phyloP scores from a whole-genome alignment of 2,113 vertebrate species.

The Rhinolophus ferrumequinum region DNA sequence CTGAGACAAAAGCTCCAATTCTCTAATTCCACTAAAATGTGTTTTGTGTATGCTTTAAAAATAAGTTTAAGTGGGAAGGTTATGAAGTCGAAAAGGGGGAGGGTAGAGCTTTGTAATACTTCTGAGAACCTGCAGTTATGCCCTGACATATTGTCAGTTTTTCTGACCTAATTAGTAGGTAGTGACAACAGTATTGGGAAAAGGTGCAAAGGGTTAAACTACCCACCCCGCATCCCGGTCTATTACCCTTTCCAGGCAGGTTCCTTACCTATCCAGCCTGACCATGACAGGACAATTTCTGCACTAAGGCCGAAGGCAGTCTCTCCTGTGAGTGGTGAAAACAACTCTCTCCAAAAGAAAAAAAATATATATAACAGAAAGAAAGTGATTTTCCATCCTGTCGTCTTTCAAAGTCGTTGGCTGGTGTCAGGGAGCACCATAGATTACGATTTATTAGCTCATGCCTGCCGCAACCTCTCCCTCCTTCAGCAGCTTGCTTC shows the following conservation, averaged over 20 bases:
- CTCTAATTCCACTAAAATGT: conserved; percentile 27
- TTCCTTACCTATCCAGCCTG: neutral
- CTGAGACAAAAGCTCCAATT: conserved; percentile 36
- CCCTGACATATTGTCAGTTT: neutral
- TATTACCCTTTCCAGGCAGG: neutral
- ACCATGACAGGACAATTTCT: neutral
- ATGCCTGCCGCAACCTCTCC: neutral
- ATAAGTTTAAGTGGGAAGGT: neutral
- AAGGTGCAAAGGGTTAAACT: neutral
- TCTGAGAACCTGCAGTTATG: neutral
- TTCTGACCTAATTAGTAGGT: neutral
- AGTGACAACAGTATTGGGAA: neutral
- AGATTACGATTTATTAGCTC: neutral
- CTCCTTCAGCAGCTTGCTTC: neutral
- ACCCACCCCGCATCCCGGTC: neutral
- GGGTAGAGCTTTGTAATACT: neutral
- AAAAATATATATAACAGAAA: neutral
- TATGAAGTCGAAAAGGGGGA: neutral
- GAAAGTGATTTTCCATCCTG: neutral
- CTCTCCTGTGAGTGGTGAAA: neutral
- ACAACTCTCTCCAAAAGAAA: neutral
- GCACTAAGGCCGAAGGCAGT: neutral
- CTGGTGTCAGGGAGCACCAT: neutral
- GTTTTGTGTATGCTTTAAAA: conserved; percentile 29
- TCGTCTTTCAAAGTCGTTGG: neutral